Evolutionary conservation across 1,140 invertebrate species (phyloP).

Genomic region (Drosophila ananassae): DNA sequence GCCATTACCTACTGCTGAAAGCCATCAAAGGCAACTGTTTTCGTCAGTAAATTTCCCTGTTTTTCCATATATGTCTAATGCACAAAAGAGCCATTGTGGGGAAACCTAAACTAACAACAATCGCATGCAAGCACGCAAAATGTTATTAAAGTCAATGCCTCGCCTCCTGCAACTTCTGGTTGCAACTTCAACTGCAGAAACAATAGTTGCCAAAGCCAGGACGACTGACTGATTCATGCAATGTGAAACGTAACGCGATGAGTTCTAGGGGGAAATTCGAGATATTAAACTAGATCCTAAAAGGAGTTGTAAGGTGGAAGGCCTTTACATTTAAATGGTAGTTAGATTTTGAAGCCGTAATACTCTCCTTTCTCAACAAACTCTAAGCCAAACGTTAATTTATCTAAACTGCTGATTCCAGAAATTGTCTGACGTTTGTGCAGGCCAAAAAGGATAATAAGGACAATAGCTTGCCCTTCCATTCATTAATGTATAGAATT

Average conservation of each 20-base stretch:
- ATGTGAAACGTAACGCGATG: slow-evolving; percentile 39
- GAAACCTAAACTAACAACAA: slow-evolving; percentile 56
- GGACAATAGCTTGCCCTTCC: slow-evolving; percentile 1
- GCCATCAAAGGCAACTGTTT: slow-evolving; percentile 51
- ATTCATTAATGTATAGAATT: slow-evolving; percentile 68
- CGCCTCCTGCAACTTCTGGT: slow-evolving; percentile 14
- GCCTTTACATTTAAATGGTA: neutral
- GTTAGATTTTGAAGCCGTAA: too few species aligned
- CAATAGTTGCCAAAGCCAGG: slow-evolving; percentile 15
- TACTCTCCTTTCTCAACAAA: too few species aligned
- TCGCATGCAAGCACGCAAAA: slow-evolving; percentile 76
- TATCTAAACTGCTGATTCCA: too few species aligned
- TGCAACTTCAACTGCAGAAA: slow-evolving; percentile 24
- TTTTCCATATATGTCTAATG: slow-evolving; percentile 74
- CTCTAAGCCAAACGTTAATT: too few species aligned
- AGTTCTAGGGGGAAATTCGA: slow-evolving; percentile 14
- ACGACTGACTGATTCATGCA: slow-evolving; percentile 44
- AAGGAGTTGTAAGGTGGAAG: neutral
- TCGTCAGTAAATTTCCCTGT: slow-evolving; percentile 57
- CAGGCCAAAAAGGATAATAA: neutral
- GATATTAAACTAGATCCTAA: neutral
- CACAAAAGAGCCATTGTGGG: slow-evolving; percentile 38
- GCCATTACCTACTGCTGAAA: slow-evolving; percentile 14
- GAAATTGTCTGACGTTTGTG: too few species aligned
- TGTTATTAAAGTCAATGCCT: slow-evolving; percentile 60